These are phyloP conservation scores for Epinotia demarniana DNA, from an alignment of 2,888 invertebrate species.

Conservation along the genomic window DNA sequence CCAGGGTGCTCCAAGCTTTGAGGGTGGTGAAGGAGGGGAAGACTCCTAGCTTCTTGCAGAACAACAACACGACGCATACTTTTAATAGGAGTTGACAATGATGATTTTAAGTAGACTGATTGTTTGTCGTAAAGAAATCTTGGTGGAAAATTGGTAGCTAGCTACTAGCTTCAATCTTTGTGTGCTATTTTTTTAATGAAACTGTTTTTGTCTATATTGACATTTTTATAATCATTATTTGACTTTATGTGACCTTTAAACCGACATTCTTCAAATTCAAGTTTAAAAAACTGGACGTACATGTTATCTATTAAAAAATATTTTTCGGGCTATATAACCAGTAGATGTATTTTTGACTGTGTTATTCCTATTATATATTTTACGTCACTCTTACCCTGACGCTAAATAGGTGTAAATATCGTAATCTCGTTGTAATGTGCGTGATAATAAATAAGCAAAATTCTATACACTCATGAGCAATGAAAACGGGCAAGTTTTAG, in stretches of 20 bases:
- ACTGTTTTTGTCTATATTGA: background rate
- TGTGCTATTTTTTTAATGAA: background rate
- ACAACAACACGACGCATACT: constrained; percentile 78
- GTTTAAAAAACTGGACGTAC: background rate
- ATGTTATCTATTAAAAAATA: background rate
- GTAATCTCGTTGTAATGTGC: constrained; percentile 33
- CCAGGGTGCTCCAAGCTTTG: constrained; percentile 94
- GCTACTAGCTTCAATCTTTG: constrained; percentile 3
- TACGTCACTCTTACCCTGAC: constrained; percentile 27
- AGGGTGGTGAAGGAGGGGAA: constrained; percentile 90
- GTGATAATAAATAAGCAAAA: constrained; percentile 28
- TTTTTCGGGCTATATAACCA: background rate
- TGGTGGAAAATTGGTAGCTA: background rate
- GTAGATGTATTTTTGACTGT: background rate
- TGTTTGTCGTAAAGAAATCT: background rate
- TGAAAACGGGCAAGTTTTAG: too few relatives aligned
- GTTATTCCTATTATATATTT: constrained; percentile 2
- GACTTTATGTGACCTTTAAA: background rate
- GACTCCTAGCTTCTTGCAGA: constrained; percentile 83
- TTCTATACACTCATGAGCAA: background rate
- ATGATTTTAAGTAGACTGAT: constrained; percentile 44
- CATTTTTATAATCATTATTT: background rate
- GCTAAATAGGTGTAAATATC: constrained; percentile 36
- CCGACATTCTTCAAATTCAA: background rate
- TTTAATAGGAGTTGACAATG: constrained; percentile 77